These are phyloP conservation scores for Rhinophrynus dorsalis DNA, from an alignment of 2,797 vertebrate species.

Conservation along the genomic window DNA sequence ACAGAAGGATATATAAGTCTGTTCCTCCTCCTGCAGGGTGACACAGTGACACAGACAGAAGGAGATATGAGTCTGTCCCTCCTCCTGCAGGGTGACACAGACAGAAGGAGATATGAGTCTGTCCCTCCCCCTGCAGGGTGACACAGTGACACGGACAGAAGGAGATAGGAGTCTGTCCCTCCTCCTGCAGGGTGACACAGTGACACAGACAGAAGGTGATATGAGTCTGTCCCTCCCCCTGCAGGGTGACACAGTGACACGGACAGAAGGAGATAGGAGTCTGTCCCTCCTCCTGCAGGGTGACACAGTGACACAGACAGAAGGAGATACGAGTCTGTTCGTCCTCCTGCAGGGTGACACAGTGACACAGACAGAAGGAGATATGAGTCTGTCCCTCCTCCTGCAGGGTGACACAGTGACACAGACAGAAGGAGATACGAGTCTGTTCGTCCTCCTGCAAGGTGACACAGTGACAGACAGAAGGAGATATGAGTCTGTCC, in stretches of 20 bases:
- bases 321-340: neutral
- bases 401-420: no score
- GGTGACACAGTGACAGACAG: no score
- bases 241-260: no score
- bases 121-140: constrained; percentile 7
- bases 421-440: no score
- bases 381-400: neutral
- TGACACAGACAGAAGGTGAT: neutral
- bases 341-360: neutral
- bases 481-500: neutral
- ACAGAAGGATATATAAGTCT: neutral
- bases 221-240: neutral
- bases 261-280: neutral
- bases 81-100: no score
- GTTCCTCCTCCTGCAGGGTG: constrained; percentile 5
- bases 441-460: neutral
- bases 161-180: constrained; percentile 1
- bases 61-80: neutral
- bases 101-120: no score
- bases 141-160: no score
- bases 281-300: constrained; percentile 1
- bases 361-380: no score
- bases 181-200: constrained; percentile 10
- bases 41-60: no score
- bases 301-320: no score